A percentile compares a stretch with the other conserved stretches of the same genome.
phyloP scores from a whole-genome alignment of 35 echinoderm and acorn worm genomes.

The Hemicentrotus pulcherrimus region DNA sequence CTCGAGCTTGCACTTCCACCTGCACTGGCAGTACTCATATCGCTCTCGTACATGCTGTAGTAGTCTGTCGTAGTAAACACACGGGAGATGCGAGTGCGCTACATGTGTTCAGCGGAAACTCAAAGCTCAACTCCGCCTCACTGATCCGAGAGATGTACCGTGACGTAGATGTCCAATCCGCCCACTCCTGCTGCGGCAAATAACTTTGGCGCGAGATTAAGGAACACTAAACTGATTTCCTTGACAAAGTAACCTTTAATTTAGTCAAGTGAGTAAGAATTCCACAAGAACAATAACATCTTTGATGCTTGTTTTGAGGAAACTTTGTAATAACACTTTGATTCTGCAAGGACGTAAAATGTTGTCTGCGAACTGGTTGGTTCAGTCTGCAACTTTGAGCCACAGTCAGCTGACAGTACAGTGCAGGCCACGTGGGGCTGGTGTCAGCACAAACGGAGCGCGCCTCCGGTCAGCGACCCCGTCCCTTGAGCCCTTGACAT shows the following conservation, averaged over 20 bases:
- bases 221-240: background rate
- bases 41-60: background rate
- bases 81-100: background rate
- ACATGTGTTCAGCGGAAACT: background rate
- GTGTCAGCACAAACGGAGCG: too few relatives aligned
- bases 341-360: background rate
- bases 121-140: background rate
- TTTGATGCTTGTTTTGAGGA: background rate
- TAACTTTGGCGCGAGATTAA: background rate
- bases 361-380: too few relatives aligned
- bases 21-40: background rate
- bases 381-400: too few relatives aligned
- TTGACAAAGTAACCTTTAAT: background rate
- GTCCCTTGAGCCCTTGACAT: too few relatives aligned
- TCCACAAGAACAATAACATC: background rate
- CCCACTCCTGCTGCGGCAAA: background rate
- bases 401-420: background rate
- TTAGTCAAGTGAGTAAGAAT: background rate
- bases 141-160: background rate
- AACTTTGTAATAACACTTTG: background rate
- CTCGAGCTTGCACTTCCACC: background rate
- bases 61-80: too few relatives aligned
- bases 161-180: background rate
- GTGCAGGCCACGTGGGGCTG: background rate
- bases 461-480: too few relatives aligned